Evolutionary conservation across 1,140 invertebrate species (phyloP).

Genomic region (Drosophila mauritiana): DNA sequence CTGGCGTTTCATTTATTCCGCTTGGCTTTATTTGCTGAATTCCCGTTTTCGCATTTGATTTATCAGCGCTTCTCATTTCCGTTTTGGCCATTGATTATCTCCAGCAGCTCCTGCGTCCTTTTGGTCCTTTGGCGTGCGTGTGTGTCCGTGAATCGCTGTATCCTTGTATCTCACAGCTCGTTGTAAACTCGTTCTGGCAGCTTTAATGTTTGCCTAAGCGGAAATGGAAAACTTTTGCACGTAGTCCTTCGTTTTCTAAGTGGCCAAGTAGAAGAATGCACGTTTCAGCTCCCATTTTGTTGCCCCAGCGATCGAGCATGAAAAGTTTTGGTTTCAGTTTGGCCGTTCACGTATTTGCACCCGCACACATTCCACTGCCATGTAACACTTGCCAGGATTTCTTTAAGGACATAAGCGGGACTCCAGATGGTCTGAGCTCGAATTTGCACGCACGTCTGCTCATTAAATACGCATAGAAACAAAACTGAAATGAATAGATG

Average conservation of each 20-base stretch:
- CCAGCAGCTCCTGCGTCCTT: conserved; percentile 30
- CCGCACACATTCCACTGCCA: conserved; percentile 29
- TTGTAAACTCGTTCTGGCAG: conserved; percentile 80
- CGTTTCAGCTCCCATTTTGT: conserved; percentile 49
- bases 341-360: conserved; percentile 62
- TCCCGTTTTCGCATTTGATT: conserved; percentile 66
- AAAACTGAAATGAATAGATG: conserved; percentile 56
- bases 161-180: conserved; percentile 42
- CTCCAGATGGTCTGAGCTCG: conserved; percentile 61
- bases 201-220: conserved; percentile 82
- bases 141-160: conserved; percentile 27
- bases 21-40: conserved; percentile 35
- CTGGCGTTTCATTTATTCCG: conserved; percentile 16
- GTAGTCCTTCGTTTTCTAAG: conserved; percentile 64
- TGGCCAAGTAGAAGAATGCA: conserved; percentile 70
- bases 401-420: conserved; percentile 59
- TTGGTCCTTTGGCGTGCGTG: conserved; percentile 55
- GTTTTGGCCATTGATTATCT: conserved; percentile 68
- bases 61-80: conserved; percentile 72
- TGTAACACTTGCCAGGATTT: conserved; percentile 22
- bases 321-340: conserved; percentile 83
- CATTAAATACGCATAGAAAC: conserved; percentile 80
- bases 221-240: conserved; percentile 82
- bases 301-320: conserved; percentile 74
- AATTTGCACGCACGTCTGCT: conserved; percentile 80